Conservation (phyloP, 2,113 vertebrate genomes). For the Dolichotis patagonum region DNA sequence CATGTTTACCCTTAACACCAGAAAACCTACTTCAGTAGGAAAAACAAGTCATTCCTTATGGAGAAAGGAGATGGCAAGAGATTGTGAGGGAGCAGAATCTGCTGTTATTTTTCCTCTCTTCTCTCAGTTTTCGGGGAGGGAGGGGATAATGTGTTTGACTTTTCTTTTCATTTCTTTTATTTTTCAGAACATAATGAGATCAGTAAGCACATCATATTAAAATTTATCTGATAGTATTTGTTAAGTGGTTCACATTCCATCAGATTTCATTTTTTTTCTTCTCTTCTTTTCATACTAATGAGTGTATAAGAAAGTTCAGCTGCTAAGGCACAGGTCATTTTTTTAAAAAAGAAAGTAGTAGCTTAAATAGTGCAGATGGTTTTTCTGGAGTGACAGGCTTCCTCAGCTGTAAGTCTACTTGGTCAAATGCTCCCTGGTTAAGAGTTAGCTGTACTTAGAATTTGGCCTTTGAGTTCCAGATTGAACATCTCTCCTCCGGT, state of each 20-base stretch:
- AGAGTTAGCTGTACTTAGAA: conserved; percentile 58
- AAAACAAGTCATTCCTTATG: conserved; percentile 43
- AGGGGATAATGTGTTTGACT: neutral
- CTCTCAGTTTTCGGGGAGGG: neutral
- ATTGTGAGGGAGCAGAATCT: conserved; percentile 17
- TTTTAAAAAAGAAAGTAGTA: conserved; percentile 18
- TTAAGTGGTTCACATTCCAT: conserved; percentile 45
- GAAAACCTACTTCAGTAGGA: conserved; percentile 42
- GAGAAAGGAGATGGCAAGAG: neutral
- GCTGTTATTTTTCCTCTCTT: conserved; percentile 27
- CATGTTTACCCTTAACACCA: conserved; percentile 53
- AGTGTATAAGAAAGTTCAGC: conserved; percentile 39
- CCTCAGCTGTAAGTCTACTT: neutral
- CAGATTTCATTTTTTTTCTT: neutral
- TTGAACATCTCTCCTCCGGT: conserved; percentile 75
- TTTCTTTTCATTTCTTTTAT: neutral
- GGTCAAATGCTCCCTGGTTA: conserved; percentile 58
- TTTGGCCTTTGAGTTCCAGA: conserved; percentile 73
- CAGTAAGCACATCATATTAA: neutral
- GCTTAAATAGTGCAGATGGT: conserved; percentile 47
- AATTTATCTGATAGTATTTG: conserved; percentile 58
- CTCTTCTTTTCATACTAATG: neutral
- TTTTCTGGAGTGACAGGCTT: conserved; percentile 54
- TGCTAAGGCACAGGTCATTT: conserved; percentile 17
- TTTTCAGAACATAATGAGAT: conserved; percentile 38